These are phyloP conservation scores for Nomada flava DNA, from an alignment of 2,888 invertebrate genomes.

Conservation along the genomic window DNA sequence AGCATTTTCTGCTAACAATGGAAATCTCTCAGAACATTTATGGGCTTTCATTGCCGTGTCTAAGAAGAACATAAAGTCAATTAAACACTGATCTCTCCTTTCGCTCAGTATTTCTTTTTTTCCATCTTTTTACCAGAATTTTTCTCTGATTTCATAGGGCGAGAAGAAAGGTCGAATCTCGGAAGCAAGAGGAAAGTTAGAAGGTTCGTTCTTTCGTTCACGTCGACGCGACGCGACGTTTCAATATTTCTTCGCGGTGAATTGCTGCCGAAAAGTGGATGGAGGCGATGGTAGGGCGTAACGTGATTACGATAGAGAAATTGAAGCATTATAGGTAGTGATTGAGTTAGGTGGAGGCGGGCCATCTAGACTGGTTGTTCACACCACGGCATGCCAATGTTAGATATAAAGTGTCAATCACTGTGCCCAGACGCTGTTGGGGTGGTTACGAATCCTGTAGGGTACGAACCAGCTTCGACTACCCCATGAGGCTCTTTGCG, in stretches of 20 bases:
- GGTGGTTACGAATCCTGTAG: slow-evolving; percentile 64
- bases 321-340: slow-evolving; percentile 83
- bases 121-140: background rate
- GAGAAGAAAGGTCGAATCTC: background rate
- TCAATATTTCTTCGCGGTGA: slow-evolving; percentile 69
- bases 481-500: slow-evolving; percentile 75
- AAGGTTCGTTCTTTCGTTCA: slow-evolving; percentile 15
- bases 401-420: slow-evolving; percentile 82
- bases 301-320: slow-evolving; percentile 82
- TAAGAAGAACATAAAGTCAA: too few species aligned
- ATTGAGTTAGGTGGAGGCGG: slow-evolving; percentile 81
- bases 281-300: slow-evolving; percentile 72
- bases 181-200: background rate
- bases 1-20: too few species aligned
- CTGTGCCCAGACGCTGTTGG: slow-evolving; percentile 65
- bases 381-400: slow-evolving; percentile 75
- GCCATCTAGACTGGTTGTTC: slow-evolving; percentile 73
- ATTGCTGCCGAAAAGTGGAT: slow-evolving; percentile 67
- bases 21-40: too few species aligned
- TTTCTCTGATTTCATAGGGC: background rate
- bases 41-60: too few species aligned
- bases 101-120: background rate
- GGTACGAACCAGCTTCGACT: slow-evolving; percentile 45
- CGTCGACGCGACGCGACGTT: slow-evolving; percentile 52
- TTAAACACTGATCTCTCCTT: background rate